Base-by-base conservation (phyloP, 2,113 vertebrate genomes). In the Mus spicilegus region DNA sequence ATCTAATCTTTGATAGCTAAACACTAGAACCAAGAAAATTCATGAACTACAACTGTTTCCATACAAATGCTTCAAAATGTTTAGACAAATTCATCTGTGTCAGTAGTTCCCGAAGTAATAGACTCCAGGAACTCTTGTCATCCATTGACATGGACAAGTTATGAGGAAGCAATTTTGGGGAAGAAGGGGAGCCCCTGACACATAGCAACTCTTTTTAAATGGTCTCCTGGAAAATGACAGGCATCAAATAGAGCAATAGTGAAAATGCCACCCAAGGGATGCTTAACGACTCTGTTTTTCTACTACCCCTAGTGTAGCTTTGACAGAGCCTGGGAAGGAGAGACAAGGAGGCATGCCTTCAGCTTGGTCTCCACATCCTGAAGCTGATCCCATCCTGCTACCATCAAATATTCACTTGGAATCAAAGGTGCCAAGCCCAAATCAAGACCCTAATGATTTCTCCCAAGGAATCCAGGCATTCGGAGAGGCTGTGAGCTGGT, bases 301-400 rank as follows among this genome's bases (percentile, higher is more conserved):
- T 99, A 98, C 99, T 99, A 98, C 99, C 99, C 99, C 99, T 99
- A 99, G 99, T 99, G 99, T 99, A 99, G 99, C 99, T 99, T 99
- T 99, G 98, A 99, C 99, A 99, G 99, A 99, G 98, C 99, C 99
- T 99, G 99, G 99, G 98, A 99, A 98, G 98, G 98, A 98, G 99
- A 99, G 98, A 99, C 98, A 98, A 99, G 99, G 99, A 98, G 99
- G 99, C 98, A 98, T 99, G 98, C 99, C 99, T 99, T 99, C 99
- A 98, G 98, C 99, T 99, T 98, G 99, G 99, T 99, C 98, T 99
- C 99, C 98, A 98, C 99, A 99, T 98, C 98, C 98, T 98, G 98
- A 99, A 98, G 98, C 98, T 98, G 99, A 99, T 98, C 98, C 99
- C 97, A 98, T 99, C 99, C 99, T 99, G 98, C 99, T 98, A 99